A percentile compares a stretch with the other conserved stretches of the same genome.
phyloP scores from a whole-genome alignment of 2,888 invertebrate genomes.

The Noctua fimbriata region DNA sequence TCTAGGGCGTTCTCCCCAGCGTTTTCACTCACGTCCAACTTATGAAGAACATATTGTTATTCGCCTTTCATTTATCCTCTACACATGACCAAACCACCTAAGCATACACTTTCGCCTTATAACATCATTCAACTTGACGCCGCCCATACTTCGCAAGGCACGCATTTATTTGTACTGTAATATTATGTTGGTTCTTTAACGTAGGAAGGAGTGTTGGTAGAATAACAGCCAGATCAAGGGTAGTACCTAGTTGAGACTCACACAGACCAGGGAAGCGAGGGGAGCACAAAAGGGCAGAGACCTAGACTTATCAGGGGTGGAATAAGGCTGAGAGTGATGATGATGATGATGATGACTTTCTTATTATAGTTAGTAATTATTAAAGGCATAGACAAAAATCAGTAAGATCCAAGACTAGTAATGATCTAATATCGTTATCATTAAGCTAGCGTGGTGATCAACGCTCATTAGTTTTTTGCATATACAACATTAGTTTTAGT shows the following conservation, averaged over 20 bases:
- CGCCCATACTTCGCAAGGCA: background rate
- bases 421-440: background rate
- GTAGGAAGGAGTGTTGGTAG: background rate
- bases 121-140: background rate
- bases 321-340: background rate
- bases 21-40: background rate
- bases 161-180: background rate
- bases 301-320: background rate
- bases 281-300: background rate
- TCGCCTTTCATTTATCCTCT: background rate
- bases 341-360: background rate
- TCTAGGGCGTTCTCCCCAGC: background rate
- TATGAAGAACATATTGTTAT: no score
- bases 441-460: background rate
- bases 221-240: background rate
- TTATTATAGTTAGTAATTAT: background rate
- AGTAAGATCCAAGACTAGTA: background rate
- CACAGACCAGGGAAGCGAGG: background rate
- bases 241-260: background rate
- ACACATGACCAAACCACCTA: background rate
- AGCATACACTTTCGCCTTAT: background rate
- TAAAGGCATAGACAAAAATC: background rate
- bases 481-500: no score
- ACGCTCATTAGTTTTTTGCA: background rate
- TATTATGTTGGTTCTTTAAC: background rate